Conservation (phyloP, 2,888 invertebrate genomes). For the Dromius quadrimaculatus region DNA sequence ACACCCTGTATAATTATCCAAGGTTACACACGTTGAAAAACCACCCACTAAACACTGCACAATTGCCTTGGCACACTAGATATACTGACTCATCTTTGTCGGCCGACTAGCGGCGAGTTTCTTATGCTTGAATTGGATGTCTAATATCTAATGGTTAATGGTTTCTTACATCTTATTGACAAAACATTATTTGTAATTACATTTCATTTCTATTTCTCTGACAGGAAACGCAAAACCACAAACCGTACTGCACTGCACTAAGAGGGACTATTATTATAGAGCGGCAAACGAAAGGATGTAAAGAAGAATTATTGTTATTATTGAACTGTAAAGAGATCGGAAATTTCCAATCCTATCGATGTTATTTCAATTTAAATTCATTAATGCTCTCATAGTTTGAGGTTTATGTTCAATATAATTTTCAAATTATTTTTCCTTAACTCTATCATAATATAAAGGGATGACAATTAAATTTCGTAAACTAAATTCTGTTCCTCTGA, state of each 20-base stretch:
- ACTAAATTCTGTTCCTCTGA: too few relatives aligned
- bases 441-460: too few relatives aligned
- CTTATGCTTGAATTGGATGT: not conserved
- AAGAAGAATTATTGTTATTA: not conserved
- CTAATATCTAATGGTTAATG: not conserved
- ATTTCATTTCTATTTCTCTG: conserved; percentile 39
- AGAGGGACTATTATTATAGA: not conserved
- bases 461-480: too few relatives aligned
- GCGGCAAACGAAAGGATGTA: not conserved
- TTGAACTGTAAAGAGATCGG: too few relatives aligned
- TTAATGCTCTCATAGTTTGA: too few relatives aligned
- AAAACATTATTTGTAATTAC: conserved; percentile 50
- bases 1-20: conserved; percentile 28
- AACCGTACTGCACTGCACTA: conserved; percentile 45
- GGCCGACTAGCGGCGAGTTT: not conserved
- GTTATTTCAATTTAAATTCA: too few relatives aligned
- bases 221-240: conserved; percentile 51
- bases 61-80: not conserved
- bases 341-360: too few relatives aligned
- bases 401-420: too few relatives aligned
- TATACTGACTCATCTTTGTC: conserved; percentile 15
- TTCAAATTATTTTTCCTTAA: too few relatives aligned
- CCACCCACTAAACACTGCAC: conserved; percentile 30
- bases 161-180: conserved; percentile 38
- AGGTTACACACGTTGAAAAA: conserved; percentile 10